A percentile compares a stretch with the other conserved stretches of the same genome.
phyloP scores from a whole-genome alignment of 2,888 invertebrate genomes.

The Tachina grossa region DNA sequence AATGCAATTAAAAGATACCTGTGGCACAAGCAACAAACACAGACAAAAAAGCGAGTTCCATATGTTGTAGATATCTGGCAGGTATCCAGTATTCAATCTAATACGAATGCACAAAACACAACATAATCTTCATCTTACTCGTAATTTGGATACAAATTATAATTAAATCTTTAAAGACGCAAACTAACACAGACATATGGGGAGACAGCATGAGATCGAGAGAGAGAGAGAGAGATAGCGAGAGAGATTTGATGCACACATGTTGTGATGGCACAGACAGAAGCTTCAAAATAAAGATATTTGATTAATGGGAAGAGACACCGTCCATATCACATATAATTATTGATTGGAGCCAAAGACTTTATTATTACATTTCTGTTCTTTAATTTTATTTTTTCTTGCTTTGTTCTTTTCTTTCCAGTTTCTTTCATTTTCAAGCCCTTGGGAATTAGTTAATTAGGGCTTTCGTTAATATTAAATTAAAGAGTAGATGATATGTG shows the following conservation, averaged over 20 bases:
- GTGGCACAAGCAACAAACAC: not conserved
- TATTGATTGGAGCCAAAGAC: constrained; percentile 40
- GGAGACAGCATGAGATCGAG: not conserved
- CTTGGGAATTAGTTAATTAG: constrained; percentile 65
- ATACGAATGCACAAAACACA: not conserved
- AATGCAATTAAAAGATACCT: constrained; percentile 5
- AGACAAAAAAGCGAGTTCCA: not conserved
- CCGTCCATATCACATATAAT: constrained; percentile 25
- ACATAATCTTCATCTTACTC: not conserved
- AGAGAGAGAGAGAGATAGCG: too few species aligned
- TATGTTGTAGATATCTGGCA: constrained; percentile 23
- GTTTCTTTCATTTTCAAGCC: constrained; percentile 29
- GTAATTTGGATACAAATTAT: constrained; percentile 26
- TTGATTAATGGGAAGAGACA: constrained; percentile 63
- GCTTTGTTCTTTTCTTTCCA: not conserved
- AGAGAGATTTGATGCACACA: not conserved
- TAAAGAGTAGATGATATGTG: constrained; percentile 39
- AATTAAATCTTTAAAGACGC: constrained; percentile 28
- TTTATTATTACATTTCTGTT: constrained; percentile 29
- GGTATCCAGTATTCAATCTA: constrained; percentile 12
- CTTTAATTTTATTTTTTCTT: not conserved
- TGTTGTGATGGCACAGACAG: constrained; percentile 32
- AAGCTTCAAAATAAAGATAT: constrained; percentile 59
- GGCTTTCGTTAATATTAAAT: constrained; percentile 60
- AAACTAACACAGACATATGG: not conserved